phyloP scores from a whole-genome alignment of 2,797 vertebrate genomes.

The Darevskia nairensis region DNA sequence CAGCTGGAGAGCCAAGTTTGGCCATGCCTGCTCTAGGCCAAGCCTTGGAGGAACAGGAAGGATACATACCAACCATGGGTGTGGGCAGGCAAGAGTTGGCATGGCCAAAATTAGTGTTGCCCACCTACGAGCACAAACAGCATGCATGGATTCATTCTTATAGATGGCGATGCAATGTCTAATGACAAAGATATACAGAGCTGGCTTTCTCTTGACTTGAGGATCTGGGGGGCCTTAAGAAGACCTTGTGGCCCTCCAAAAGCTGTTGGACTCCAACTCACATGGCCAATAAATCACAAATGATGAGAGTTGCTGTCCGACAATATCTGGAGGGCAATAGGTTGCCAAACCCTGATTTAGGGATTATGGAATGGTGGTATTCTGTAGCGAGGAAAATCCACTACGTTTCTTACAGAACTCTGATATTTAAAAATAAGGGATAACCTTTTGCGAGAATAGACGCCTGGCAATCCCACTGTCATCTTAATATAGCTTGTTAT shows the following conservation, averaged over 20 bases:
- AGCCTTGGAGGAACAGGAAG: too few relatives aligned
- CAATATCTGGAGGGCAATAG: not conserved
- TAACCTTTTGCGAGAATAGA: constrained; percentile 18
- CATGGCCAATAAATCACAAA: not conserved
- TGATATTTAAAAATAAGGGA: constrained; percentile 11
- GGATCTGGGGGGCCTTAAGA: not conserved
- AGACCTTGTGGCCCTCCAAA: not conserved
- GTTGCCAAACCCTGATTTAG: not conserved
- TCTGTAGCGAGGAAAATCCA: not conserved
- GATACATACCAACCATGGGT: too few relatives aligned
- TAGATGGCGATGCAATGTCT: not conserved
- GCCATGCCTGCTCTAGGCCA: too few relatives aligned
- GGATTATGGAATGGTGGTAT: not conserved
- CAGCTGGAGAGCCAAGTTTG: too few relatives aligned
- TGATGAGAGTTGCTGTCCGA: not conserved
- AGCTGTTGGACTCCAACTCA: not conserved
- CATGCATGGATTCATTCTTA: not conserved
- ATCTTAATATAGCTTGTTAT: constrained; percentile 69
- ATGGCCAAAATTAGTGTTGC: too few relatives aligned
- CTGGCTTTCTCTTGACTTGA: not conserved
- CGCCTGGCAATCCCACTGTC: constrained; percentile 47
- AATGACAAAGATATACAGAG: not conserved
- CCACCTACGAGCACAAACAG: too few relatives aligned
- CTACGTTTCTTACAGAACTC: not conserved
- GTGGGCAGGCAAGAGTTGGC: accelerated